Conservation (phyloP, 2,888 invertebrate genomes). For the Diarsia rubi region DNA sequence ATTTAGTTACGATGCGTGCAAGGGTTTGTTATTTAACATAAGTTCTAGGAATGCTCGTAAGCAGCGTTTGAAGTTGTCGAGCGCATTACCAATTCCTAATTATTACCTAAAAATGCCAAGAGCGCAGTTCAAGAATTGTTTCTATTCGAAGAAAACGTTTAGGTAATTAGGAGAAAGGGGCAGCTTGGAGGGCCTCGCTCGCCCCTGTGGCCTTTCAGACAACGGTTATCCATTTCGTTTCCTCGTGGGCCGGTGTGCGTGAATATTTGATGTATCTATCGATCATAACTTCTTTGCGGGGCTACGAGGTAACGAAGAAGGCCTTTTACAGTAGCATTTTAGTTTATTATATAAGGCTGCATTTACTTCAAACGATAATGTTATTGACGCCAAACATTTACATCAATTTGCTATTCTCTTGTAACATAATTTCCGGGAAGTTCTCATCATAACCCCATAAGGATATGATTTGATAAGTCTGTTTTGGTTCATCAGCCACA, state of each 20-base stretch:
- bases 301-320: constrained; percentile 65
- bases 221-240: constrained; percentile 86
- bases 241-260: constrained; percentile 81
- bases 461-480: background rate
- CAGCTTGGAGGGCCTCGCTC: constrained; percentile 73
- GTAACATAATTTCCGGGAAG: background rate
- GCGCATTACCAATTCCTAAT: constrained; percentile 53
- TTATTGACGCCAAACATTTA: background rate
- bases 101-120: constrained; percentile 59
- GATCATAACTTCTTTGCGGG: constrained; percentile 88
- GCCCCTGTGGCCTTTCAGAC: constrained; percentile 86
- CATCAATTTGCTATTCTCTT: background rate
- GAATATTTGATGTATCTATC: constrained; percentile 90
- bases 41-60: constrained; percentile 50
- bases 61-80: constrained; percentile 44
- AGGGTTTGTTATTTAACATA: constrained; percentile 47
- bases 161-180: constrained; percentile 79
- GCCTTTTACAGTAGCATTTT: constrained; percentile 35
- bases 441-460: background rate
- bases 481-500: background rate
- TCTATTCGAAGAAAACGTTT: constrained; percentile 74
- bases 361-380: background rate
- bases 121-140: constrained; percentile 63
- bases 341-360: constrained; percentile 1
- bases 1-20: constrained; percentile 36